Evolutionary conservation across 2,888 invertebrate species (phyloP).

Genomic region (Polia nebulosa): DNA sequence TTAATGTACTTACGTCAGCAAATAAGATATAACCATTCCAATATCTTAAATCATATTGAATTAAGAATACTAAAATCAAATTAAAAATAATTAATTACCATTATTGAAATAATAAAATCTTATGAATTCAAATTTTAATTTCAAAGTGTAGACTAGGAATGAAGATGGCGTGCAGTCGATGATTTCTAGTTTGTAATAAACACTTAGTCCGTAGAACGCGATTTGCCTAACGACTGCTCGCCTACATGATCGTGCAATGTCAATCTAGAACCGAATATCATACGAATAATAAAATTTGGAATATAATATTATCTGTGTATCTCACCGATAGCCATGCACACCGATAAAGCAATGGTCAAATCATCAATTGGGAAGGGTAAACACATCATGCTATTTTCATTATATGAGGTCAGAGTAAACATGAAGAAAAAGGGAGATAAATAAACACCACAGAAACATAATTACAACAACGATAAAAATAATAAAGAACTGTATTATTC

Average conservation of each 20-base stretch:
- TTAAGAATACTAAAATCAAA: conserved; percentile 39
- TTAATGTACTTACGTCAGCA: conserved; percentile 53
- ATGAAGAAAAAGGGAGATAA: conserved; percentile 76
- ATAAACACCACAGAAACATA: conserved; percentile 76
- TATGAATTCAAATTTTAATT: conserved; percentile 62
- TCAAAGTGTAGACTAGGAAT: conserved; percentile 87
- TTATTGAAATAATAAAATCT: conserved; percentile 20
- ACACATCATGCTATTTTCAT: conserved; percentile 82
- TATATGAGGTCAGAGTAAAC: conserved; percentile 86
- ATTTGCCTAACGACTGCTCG: conserved; percentile 82
- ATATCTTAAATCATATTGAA: conserved; percentile 44
- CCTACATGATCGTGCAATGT: conserved; percentile 84
- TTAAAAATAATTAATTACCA: conserved; percentile 18
- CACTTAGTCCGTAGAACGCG: conserved; percentile 51
- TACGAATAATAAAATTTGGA: conserved; percentile 77
- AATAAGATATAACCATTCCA: conserved; percentile 42
- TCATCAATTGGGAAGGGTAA: conserved; percentile 73
- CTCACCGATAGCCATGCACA: conserved; percentile 88
- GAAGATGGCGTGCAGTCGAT: conserved; percentile 85
- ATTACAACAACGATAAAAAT: conserved; percentile 75
- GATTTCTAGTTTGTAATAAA: conserved; percentile 62
- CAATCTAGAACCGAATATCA: conserved; percentile 74
- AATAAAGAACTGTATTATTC: conserved; percentile 67
- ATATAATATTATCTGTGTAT: conserved; percentile 75
- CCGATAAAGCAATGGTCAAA: conserved; percentile 81